phyloP scores from a whole-genome alignment of 2,113 vertebrate genomes.

The Myocastor coypus region DNA sequence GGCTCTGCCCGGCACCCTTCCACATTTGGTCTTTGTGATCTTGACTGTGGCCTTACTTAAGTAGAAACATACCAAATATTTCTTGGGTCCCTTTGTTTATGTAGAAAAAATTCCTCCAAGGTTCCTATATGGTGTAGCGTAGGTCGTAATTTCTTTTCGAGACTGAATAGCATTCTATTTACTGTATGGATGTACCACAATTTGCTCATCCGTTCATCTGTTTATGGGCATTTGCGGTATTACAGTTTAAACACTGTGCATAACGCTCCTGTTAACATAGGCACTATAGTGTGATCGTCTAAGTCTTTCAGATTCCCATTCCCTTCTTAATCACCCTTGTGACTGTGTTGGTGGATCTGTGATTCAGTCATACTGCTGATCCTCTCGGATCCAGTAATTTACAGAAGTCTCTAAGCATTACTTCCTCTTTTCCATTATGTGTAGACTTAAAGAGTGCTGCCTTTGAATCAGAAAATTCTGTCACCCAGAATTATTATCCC shows the following conservation, averaged over 20 bases:
- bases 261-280: background rate
- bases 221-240: background rate
- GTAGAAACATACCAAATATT: background rate
- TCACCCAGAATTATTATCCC: background rate
- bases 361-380: background rate
- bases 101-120: background rate
- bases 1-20: background rate
- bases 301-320: background rate
- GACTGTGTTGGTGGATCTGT: background rate
- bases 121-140: background rate
- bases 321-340: background rate
- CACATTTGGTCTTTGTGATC: background rate
- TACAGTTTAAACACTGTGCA: background rate
- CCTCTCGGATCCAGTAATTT: background rate
- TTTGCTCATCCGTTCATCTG: background rate
- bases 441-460: background rate
- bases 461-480: background rate
- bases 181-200: background rate
- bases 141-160: background rate
- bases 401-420: background rate
- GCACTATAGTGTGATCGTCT: background rate
- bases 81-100: background rate
- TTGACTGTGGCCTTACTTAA: background rate
- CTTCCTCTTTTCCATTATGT: background rate
- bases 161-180: background rate